These are phyloP conservation scores for Chloroceryle amazona DNA, from an alignment of 2,797 vertebrate genomes.

Conservation along the genomic window DNA sequence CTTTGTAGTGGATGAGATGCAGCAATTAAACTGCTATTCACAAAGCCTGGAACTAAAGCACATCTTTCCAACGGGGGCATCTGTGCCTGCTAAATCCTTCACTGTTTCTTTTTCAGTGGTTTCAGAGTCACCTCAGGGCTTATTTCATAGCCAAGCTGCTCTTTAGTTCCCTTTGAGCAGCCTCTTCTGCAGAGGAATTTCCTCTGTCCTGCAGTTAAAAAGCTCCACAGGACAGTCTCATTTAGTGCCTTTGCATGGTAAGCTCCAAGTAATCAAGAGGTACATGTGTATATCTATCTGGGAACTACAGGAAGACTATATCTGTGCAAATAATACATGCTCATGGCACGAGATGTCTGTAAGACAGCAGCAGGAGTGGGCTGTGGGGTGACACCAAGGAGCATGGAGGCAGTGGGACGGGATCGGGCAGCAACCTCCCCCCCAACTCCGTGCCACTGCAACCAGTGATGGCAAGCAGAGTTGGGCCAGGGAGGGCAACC, in stretches of 20 bases:
- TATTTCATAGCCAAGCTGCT: slow-evolving; percentile 47
- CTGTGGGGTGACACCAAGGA: background rate
- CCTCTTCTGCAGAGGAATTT: background rate
- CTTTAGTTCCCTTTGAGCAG: slow-evolving; percentile 26
- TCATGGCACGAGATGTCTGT: background rate
- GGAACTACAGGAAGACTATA: background rate
- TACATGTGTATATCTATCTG: background rate
- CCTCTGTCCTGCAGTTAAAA: background rate
- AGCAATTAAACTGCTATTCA: slow-evolving; percentile 45
- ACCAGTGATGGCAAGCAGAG: background rate
- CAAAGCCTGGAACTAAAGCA: slow-evolving; percentile 20
- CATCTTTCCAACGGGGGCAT: slow-evolving; percentile 13
- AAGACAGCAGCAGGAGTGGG: background rate
- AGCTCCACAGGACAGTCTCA: background rate
- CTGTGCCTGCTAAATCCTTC: slow-evolving; percentile 14
- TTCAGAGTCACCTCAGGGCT: slow-evolving; percentile 42
- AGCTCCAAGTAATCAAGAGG: background rate
- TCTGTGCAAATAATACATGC: background rate
- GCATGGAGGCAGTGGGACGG: background rate
- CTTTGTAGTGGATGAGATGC: background rate
- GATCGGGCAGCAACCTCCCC: background rate
- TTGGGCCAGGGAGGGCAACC: background rate
- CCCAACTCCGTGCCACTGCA: background rate
- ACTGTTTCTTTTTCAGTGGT: slow-evolving; percentile 8
- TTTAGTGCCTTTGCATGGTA: background rate